Conservation (phyloP, 2,113 vertebrate species). For the Myocastor coypus region DNA sequence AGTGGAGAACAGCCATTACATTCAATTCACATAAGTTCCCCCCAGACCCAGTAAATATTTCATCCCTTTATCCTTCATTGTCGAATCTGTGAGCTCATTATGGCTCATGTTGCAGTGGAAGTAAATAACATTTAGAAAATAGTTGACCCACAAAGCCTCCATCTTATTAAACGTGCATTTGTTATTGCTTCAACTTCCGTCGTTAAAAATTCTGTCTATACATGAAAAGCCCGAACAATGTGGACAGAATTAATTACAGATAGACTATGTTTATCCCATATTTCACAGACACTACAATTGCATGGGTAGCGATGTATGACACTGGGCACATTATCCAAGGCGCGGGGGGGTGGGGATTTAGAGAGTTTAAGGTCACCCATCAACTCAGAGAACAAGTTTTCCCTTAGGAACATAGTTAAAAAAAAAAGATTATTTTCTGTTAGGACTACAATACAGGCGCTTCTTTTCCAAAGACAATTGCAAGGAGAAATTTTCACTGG, state of each 20-base stretch:
- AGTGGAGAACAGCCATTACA: slow-evolving; percentile 48
- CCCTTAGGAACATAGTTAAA: background rate
- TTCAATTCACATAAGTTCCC: slow-evolving; percentile 15
- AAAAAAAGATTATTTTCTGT: background rate
- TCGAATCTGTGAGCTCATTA: background rate
- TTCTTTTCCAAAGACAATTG: background rate
- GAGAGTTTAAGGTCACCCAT: background rate
- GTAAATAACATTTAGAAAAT: slow-evolving; percentile 30
- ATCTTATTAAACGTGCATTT: background rate
- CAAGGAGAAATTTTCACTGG: background rate
- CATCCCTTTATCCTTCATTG: slow-evolving; percentile 4
- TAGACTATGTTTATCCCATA: background rate
- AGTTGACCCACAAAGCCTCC: background rate
- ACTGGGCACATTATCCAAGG: background rate
- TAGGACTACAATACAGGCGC: background rate
- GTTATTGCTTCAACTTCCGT: background rate
- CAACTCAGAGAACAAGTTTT: background rate
- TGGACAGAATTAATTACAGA: background rate
- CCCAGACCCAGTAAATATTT: slow-evolving; percentile 41
- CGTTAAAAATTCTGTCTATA: background rate
- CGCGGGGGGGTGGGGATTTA: no score
- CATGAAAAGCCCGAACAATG: background rate
- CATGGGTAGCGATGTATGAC: background rate
- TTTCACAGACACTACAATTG: background rate
- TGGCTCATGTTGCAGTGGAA: background rate